A percentile compares a stretch with the other conserved stretches of the same genome.
Conservation (phyloP, 2,888 invertebrate species). For the Nephrotoma flavescens region DNA sequence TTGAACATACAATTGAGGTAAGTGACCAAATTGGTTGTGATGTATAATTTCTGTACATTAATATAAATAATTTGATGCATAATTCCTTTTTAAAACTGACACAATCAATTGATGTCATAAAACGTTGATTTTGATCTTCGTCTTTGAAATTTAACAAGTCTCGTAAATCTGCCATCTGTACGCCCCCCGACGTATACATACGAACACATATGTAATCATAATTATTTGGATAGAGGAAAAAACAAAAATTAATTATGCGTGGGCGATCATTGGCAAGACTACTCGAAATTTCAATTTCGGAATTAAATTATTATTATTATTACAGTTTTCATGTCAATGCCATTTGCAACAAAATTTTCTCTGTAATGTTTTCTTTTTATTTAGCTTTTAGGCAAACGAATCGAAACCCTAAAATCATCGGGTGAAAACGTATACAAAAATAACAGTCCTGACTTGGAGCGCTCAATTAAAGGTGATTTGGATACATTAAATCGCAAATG, state of each 20-base stretch:
- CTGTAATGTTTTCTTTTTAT: conserved; percentile 11
- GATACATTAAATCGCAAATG: conserved; percentile 47
- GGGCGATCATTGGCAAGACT: not conserved
- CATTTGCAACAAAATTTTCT: not conserved
- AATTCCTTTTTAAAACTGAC: not conserved
- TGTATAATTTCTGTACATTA: not conserved
- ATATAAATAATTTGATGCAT: not conserved
- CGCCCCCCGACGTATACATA: not conserved
- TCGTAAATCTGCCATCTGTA: not conserved
- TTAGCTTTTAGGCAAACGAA: conserved; percentile 54
- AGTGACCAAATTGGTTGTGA: conserved; percentile 16
- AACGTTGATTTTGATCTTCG: not conserved
- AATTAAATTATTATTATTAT: not conserved
- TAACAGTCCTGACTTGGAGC: conserved; percentile 35
- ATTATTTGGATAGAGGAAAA: not conserved
- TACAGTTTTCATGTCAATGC: not conserved
- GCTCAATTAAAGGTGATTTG: conserved; percentile 47
- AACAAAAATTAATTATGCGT: not conserved
- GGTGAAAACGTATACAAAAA: conserved; percentile 39
- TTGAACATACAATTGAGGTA: conserved; percentile 66
- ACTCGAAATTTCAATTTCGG: not conserved
- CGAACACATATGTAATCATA: not conserved
- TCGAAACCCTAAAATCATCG: conserved; percentile 50
- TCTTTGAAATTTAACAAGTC: not conserved
- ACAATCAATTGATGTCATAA: not conserved